Evolutionary conservation across 2,888 invertebrate genomes (phyloP), one percentile per base, ranked within the genome.

Genomic region (Caenorhabditis sulstoni): DNA sequence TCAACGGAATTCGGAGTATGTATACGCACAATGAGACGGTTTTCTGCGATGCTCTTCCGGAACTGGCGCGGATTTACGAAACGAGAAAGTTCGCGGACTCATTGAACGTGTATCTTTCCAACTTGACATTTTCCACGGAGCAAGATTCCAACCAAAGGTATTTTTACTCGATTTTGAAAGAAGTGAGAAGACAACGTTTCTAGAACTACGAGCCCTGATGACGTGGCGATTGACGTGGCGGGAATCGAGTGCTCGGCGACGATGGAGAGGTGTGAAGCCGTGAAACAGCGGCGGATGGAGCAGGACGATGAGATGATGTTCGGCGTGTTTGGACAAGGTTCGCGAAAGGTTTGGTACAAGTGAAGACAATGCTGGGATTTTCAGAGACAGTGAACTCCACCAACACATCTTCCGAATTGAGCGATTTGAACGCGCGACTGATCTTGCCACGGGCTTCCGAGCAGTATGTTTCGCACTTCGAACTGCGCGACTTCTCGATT

Each of bases 231-330:
- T 0, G 39, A 47, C 45, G 52, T 65, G 5, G 22, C 49, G 1
- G 53, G 47, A 22, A n/a, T 70, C 11, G 12, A 18, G n/a, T 70
- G 68, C 29, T 1, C 7, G 1, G 65, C 59, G 0, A 37, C 39
- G 35, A 65, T 70, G 9, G 59, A 64, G 12, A 59, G 52, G 5
- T 77, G 76, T 53, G 23, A 35, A 18, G 70, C 66, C 3, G 41
- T 77, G 23, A 44, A 14, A 12, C 77, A 77, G 22, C 53, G 35
- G 35, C 35, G 37, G 59, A 70, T 77, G 23, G 41, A 22, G 16
- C 49, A 37, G 50, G 44, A 52, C 9, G 70, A 77, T 4, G 70
- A 70, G 22, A 71, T 66, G 66, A 70, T 77, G 70, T 77, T 77
- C 41, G 77, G 77, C 29, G 58, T 71, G 18, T 70, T 77, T 53